Conservation (phyloP, 2,888 invertebrate genomes). For the Yponomeuta plumbellus region DNA sequence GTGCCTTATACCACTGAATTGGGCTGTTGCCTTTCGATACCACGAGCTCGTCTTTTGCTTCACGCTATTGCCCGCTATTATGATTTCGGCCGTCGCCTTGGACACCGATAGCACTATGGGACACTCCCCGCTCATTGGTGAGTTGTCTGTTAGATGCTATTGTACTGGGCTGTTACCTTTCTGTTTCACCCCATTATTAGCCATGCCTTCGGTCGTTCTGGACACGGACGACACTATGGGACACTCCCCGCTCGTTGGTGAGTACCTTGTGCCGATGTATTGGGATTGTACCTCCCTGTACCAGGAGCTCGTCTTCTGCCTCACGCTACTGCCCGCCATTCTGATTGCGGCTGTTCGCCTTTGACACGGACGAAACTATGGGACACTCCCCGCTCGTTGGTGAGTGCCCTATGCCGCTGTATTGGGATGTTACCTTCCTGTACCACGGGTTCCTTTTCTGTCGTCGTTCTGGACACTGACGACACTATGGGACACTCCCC, state of each 20-base stretch:
- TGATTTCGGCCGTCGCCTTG: too few relatives aligned
- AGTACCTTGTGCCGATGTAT: slow-evolving; percentile 29
- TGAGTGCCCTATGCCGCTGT: too few relatives aligned
- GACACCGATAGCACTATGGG: too few relatives aligned
- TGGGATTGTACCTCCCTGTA: slow-evolving; percentile 34
- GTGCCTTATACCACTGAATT: too few relatives aligned
- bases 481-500: too few relatives aligned
- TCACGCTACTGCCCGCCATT: slow-evolving; percentile 37
- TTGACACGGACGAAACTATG: slow-evolving; percentile 29
- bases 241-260: too few relatives aligned
- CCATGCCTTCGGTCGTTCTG: slow-evolving; percentile 30
- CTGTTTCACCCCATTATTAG: slow-evolving; percentile 34
- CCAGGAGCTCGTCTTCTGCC: slow-evolving; percentile 48
- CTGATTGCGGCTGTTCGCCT: slow-evolving; percentile 30
- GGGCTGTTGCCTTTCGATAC: too few relatives aligned
- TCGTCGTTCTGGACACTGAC: slow-evolving; percentile 33
- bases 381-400: too few relatives aligned
- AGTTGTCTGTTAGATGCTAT: too few relatives aligned
- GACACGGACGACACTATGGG: slow-evolving; percentile 26
- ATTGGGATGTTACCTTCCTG: slow-evolving; percentile 21
- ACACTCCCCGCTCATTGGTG: too few relatives aligned
- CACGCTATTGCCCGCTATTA: too few relatives aligned
- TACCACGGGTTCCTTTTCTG: slow-evolving; percentile 57
- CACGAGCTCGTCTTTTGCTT: too few relatives aligned
- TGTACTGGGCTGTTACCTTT: slow-evolving; percentile 61